Conservation (phyloP, 2,888 invertebrate genomes). For the Holacanthella duospinosa region DNA sequence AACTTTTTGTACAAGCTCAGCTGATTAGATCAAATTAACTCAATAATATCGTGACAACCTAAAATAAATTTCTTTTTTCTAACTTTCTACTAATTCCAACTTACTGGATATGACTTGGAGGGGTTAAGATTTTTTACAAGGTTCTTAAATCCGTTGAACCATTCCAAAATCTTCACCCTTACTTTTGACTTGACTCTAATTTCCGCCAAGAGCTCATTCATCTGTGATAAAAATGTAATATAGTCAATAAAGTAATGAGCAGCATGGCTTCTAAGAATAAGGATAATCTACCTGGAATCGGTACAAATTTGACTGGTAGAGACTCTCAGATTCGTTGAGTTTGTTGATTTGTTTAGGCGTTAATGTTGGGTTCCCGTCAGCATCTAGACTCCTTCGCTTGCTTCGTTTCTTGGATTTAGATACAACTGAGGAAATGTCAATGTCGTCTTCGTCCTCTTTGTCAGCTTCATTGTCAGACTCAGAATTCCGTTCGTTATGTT, state of each 20-base stretch:
- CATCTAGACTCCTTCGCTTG: background rate
- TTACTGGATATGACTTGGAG: slow-evolving; percentile 9
- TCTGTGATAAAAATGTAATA: slow-evolving; percentile 12
- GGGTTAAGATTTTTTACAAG: slow-evolving; percentile 9
- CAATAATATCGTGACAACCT: background rate
- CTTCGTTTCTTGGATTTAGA: background rate
- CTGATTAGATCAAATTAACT: background rate
- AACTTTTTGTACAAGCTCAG: background rate
- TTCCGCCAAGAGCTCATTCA: slow-evolving; percentile 28
- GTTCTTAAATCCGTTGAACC: slow-evolving; percentile 21
- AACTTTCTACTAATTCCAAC: background rate
- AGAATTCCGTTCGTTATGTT: background rate
- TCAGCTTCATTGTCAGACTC: background rate
- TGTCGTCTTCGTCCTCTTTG: background rate
- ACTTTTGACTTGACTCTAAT: slow-evolving; percentile 13
- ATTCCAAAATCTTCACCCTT: slow-evolving; percentile 15
- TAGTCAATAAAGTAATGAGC: background rate
- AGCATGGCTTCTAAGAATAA: background rate
- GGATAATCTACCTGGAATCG: slow-evolving; percentile 18
- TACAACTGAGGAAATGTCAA: background rate
- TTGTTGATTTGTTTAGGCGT: slow-evolving; percentile 19
- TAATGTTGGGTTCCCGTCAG: background rate
- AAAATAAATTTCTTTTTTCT: background rate
- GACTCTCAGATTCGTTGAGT: slow-evolving; percentile 20
- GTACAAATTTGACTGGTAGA: slow-evolving; percentile 25